These are phyloP conservation scores for Blastobasis adustella DNA, from an alignment of 2,888 invertebrate genomes.

Conservation along the genomic window DNA sequence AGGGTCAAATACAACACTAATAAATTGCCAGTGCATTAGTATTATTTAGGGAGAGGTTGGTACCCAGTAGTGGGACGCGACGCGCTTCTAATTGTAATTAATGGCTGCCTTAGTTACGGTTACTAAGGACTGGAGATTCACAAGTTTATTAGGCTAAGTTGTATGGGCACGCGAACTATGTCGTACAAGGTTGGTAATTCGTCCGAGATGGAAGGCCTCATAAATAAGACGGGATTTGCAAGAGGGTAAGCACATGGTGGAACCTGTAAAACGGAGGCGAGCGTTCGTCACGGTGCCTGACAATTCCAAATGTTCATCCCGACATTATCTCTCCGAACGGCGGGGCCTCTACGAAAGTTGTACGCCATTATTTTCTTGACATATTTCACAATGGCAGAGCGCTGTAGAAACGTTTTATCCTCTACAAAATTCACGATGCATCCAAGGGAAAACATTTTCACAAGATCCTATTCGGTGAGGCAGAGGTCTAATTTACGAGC, in stretches of 20 bases:
- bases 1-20: slow-evolving; percentile 64
- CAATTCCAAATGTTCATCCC: slow-evolving; percentile 22
- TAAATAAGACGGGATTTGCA: too few relatives aligned
- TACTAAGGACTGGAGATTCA: too few relatives aligned
- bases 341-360: slow-evolving; percentile 30
- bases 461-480: slow-evolving; percentile 1
- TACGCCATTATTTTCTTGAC: slow-evolving; percentile 55
- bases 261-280: slow-evolving; percentile 4
- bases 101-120: too few relatives aligned
- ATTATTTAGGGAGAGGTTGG: slow-evolving; percentile 25
- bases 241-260: background rate
- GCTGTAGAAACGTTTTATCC: slow-evolving; percentile 31
- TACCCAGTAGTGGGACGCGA: too few relatives aligned
- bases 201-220: too few relatives aligned
- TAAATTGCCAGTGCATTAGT: slow-evolving; percentile 62
- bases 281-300: slow-evolving; percentile 18
- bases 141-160: too few relatives aligned
- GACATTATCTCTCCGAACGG: slow-evolving; percentile 36
- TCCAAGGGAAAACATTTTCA: slow-evolving; percentile 21
- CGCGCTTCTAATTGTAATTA: too few relatives aligned
- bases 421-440: slow-evolving; percentile 35
- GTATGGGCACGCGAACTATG: too few relatives aligned
- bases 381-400: slow-evolving; percentile 50
- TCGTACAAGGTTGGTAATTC: too few relatives aligned
- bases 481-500: slow-evolving; percentile 9